Base-by-base conservation (phyloP, 2,797 vertebrate genomes). In the Pangasius djambal region DNA sequence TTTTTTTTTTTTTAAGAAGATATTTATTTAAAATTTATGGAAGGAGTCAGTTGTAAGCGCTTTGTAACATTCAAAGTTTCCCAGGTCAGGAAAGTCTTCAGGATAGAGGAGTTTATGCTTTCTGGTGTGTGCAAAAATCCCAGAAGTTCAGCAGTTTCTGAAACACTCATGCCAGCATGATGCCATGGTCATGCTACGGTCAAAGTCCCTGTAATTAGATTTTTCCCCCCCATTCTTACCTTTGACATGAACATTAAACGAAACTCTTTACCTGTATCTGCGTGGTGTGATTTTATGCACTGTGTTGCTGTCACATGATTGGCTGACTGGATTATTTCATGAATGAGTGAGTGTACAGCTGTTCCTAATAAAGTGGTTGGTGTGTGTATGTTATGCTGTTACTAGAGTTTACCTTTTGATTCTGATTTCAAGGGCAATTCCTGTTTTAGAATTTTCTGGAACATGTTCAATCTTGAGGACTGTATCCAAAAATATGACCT, bases 361-460 rank as follows among this genome's bases (percentile, higher is more conserved):
- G 65, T 16, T 83, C 55, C 12, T 22, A 83, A 67, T 84, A 91
- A 57, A 65, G 6, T 1, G 40, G 3, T 22, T 2, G 1, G 31
- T 72, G 50, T 0, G 28, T 44, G 52, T 44, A 44, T n/a, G 9
- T 74, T 37, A 57, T 37, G 44, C 25, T 34, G 16, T 48, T 37
- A 69, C 13, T 55, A 72, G 6, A 89, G 93, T 96, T 95, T 96
- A 99, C 98, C 97, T 98, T 93, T 95, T 96, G 48, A 99, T 97
- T 93, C 97, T 95, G 92, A 99, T 96, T 95, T 99, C 98, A 92
- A 99, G 97, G 28, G 98, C 98, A 82, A 98, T 96, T 94, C 99
- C 99, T 91, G 97, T 98, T 97, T 99, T 99, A 87, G 98, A 99
- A 94, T 99, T 98, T 95, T 99, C 98, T 0, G 97, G 98, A 92